Evolutionary conservation across 1,140 invertebrate species (phyloP).

Genomic region (Achroia grisella): DNA sequence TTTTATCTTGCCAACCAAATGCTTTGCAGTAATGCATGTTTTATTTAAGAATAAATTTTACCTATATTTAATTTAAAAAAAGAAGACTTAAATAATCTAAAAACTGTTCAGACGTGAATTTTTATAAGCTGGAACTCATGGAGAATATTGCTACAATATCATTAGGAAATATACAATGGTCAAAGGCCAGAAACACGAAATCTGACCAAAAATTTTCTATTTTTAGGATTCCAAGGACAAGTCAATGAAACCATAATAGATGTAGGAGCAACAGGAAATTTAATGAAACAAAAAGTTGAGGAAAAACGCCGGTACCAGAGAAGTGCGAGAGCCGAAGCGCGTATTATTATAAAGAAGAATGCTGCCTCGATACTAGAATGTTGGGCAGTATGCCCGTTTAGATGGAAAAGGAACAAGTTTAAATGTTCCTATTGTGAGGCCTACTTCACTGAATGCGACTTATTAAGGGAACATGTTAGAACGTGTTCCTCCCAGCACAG

Average conservation of each 20-base stretch:
- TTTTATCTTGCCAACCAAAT: too few relatives aligned
- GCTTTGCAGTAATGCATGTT: too few relatives aligned
- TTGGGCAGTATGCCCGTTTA: conserved; percentile 49
- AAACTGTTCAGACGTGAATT: too few relatives aligned
- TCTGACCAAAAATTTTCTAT: conserved; percentile 51
- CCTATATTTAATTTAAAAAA: too few relatives aligned
- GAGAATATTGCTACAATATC: too few relatives aligned
- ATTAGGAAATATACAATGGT: not conserved
- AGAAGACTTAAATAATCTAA: too few relatives aligned
- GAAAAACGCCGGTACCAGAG: conserved; percentile 38
- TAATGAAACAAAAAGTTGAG: conserved; percentile 8
- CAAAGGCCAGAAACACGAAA: conserved; percentile 16
- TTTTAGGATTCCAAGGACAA: conserved; percentile 47
- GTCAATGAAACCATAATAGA: conserved; percentile 30
- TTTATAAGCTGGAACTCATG: too few relatives aligned
- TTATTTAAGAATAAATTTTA: too few relatives aligned
- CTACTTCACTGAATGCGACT: conserved; percentile 39
- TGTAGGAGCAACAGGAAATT: conserved; percentile 9
- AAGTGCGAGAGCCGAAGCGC: conserved; percentile 46
- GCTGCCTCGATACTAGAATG: conserved; percentile 46
- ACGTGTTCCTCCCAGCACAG: conserved; percentile 32
- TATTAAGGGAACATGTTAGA: conserved; percentile 40
- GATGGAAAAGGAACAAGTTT: conserved; percentile 58
- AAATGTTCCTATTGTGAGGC: conserved; percentile 58
- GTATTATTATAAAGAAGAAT: conserved; percentile 50